A percentile compares a stretch with the other conserved stretches of the same genome.
These are phyloP conservation scores for Bergia puertoricense DNA, from an alignment of 92 coral and sea anemone species.

Conservation along the genomic window DNA sequence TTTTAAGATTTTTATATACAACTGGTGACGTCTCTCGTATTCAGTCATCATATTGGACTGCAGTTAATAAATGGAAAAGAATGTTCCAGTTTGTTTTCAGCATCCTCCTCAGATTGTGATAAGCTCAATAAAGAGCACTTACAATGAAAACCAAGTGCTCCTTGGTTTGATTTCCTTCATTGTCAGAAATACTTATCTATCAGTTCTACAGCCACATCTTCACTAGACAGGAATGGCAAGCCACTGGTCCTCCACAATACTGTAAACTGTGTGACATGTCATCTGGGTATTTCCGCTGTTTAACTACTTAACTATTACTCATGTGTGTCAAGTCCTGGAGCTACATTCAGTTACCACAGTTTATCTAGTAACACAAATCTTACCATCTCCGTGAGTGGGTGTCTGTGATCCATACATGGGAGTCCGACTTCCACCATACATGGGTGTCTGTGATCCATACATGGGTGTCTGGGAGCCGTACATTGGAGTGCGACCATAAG, in stretches of 20 bases:
- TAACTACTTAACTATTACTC: neutral
- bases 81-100: no score
- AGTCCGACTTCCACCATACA: constrained; percentile 91
- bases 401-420: constrained; percentile 99
- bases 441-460: constrained; percentile 99
- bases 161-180: no score
- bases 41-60: no score
- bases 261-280: neutral
- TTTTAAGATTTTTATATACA: no score
- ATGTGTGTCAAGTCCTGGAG: neutral
- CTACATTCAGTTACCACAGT: neutral
- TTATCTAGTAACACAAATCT: constrained; percentile 8
- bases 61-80: no score
- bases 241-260: neutral
- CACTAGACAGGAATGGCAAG: neutral
- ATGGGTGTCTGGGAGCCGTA: constrained; percentile 98
- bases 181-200: no score
- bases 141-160: no score
- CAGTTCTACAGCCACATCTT: neutral
- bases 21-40: no score
- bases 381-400: constrained; percentile 99
- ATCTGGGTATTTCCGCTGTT: neutral
- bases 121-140: no score
- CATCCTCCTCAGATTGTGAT: no score
- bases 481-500: constrained; percentile 86